These are phyloP conservation scores for Candidula unifasciata DNA, from an alignment of 2,888 invertebrate genomes.

Conservation along the genomic window DNA sequence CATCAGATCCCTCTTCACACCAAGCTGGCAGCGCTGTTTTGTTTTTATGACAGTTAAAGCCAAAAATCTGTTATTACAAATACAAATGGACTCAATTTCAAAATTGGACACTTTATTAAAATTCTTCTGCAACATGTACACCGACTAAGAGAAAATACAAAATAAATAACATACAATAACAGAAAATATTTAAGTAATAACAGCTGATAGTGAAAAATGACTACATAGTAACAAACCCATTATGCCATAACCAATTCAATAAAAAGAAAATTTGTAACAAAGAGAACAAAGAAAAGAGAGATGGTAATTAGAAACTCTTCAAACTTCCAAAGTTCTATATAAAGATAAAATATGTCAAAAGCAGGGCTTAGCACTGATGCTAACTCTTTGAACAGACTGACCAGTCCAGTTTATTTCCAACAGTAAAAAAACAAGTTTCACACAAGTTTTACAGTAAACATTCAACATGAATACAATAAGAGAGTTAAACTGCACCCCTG, in stretches of 20 bases:
- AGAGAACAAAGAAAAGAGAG: not conserved
- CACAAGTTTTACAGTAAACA: not conserved
- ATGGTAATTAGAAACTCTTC: not conserved
- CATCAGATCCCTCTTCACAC: too few species aligned
- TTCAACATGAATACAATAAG: not conserved
- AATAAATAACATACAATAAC: conserved; percentile 1
- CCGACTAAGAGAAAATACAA: not conserved
- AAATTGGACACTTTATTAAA: conserved; percentile 18
- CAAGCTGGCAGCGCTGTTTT: too few species aligned
- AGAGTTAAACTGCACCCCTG: not conserved
- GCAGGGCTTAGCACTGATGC: not conserved
- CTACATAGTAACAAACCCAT: not conserved
- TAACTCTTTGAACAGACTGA: not conserved
- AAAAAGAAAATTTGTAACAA: not conserved
- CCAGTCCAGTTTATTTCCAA: not conserved
- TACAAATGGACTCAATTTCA: too few species aligned
- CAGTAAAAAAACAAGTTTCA: not conserved
- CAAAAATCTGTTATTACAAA: too few species aligned
- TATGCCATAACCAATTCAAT: not conserved
- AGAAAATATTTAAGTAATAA: not conserved
- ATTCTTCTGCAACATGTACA: not conserved
- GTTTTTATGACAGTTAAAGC: too few species aligned
- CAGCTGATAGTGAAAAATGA: not conserved
- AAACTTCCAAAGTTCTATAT: not conserved
- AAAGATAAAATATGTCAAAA: not conserved